A percentile compares a stretch with the other conserved stretches of the same genome.
Conservation (phyloP, 2,113 vertebrate genomes). For the Marmota monax region DNA sequence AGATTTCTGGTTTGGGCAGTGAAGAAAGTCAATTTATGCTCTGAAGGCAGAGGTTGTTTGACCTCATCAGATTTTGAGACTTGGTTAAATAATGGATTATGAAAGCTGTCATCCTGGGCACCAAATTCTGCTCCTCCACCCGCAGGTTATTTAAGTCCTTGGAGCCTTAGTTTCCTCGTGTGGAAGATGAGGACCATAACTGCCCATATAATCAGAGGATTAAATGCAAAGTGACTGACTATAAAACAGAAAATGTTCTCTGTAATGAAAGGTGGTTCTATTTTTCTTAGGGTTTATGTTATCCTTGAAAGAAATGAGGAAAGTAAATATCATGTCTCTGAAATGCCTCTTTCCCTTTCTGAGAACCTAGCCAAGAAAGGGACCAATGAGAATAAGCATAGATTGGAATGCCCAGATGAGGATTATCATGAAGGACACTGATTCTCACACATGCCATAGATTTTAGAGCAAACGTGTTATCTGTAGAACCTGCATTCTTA, state of each 20-base stretch:
- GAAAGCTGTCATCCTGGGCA: background rate
- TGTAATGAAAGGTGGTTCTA: background rate
- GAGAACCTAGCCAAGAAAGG: too few relatives aligned
- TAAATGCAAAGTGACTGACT: background rate
- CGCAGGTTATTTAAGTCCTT: background rate
- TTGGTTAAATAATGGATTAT: background rate
- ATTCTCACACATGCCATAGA: too few relatives aligned
- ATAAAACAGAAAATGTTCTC: background rate
- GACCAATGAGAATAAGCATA: too few relatives aligned
- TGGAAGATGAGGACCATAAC: background rate
- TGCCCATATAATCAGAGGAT: background rate
- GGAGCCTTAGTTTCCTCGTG: background rate
- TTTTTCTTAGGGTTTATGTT: background rate
- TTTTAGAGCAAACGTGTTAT: too few relatives aligned
- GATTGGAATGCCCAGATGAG: too few relatives aligned
- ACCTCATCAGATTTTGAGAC: background rate
- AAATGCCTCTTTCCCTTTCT: too few relatives aligned
- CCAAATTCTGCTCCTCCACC: background rate
- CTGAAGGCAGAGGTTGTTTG: background rate
- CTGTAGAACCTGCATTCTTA: too few relatives aligned
- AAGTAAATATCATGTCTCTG: too few relatives aligned
- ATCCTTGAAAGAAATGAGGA: too few relatives aligned
- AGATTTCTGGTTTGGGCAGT: background rate
- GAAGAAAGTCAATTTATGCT: background rate
- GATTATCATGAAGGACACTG: too few relatives aligned